Conservation (phyloP, 2,888 invertebrate genomes). For the Archips xylosteana region DNA sequence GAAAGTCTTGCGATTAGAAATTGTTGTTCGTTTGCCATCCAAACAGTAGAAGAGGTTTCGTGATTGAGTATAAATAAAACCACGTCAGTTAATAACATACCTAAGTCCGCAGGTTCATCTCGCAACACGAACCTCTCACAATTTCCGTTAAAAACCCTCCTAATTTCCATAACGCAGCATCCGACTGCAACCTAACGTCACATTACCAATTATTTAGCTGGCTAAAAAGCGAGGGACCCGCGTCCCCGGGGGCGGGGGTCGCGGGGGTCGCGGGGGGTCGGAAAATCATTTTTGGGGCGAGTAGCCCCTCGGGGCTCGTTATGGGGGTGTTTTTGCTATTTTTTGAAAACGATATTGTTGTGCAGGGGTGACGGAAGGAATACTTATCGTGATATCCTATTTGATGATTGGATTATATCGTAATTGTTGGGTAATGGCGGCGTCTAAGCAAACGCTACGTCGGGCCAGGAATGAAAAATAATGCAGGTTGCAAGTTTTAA, state of each 20-base stretch:
- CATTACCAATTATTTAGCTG: conserved; percentile 62
- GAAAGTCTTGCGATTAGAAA: too few species aligned
- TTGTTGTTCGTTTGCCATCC: too few species aligned
- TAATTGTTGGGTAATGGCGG: conserved; percentile 34
- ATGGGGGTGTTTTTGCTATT: conserved; percentile 54
- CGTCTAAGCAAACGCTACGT: not conserved
- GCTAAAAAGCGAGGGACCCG: conserved; percentile 56
- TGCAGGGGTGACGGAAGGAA: conserved; percentile 54
- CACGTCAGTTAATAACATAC: not conserved
- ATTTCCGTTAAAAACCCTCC: conserved; percentile 23
- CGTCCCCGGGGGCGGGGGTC: conserved; percentile 41
- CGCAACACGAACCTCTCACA: conserved; percentile 16
- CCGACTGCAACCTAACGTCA: conserved; percentile 40
- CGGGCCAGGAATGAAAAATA: not conserved
- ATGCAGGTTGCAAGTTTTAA: too few species aligned
- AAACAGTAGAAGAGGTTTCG: too few species aligned
- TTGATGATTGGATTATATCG: conserved; percentile 47
- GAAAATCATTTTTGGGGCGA: conserved; percentile 58
- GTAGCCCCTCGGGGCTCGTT: conserved; percentile 54
- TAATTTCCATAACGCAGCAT: conserved; percentile 35
- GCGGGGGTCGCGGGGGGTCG: conserved; percentile 48
- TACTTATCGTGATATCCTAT: conserved; percentile 54
- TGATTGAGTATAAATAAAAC: too few species aligned
- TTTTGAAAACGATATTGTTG: conserved; percentile 72
- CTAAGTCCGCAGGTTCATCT: not conserved